A percentile compares a stretch with the other conserved stretches of the same genome.
Evolutionary conservation across 1,140 invertebrate species (phyloP).

Genomic region (Limonius californicus): DNA sequence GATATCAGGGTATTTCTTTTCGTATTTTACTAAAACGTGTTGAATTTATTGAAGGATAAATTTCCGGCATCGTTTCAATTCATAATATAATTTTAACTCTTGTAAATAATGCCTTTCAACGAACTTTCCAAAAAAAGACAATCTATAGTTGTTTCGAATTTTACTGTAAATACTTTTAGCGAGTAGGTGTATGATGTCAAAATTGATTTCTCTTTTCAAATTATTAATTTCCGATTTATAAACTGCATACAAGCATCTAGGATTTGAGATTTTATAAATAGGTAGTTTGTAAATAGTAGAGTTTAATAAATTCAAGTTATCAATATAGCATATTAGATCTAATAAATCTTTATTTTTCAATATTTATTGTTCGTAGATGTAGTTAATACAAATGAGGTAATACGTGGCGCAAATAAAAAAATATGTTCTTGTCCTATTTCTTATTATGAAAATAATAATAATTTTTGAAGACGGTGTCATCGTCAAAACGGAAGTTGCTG

Average conservation of each 20-base stretch:
- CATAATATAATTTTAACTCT: constrained; percentile 1
- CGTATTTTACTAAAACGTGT: background rate
- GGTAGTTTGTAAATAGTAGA: constrained; percentile 23
- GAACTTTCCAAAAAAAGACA: constrained; percentile 35
- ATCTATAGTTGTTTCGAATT: constrained; percentile 28
- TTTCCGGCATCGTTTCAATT: too few species aligned
- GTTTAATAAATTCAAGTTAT: constrained; percentile 11
- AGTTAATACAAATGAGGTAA: background rate
- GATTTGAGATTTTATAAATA: constrained; percentile 36
- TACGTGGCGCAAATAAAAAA: background rate
- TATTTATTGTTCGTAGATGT: constrained; percentile 17
- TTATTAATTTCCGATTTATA: constrained; percentile 23
- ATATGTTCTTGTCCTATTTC: too few species aligned
- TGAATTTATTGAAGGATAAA: too few species aligned
- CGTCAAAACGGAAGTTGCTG: too few species aligned
- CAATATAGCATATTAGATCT: constrained; percentile 1
- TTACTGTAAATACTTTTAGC: constrained; percentile 20
- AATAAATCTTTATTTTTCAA: constrained; percentile 14
- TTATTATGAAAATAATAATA: too few species aligned
- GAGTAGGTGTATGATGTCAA: background rate
- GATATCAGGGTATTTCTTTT: background rate
- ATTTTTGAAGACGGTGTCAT: too few species aligned
- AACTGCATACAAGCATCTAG: constrained; percentile 40
- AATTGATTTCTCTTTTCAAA: constrained; percentile 22
- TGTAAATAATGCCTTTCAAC: constrained; percentile 27